Conservation (phyloP, 2,888 invertebrate species). For the Andricus curvator region DNA sequence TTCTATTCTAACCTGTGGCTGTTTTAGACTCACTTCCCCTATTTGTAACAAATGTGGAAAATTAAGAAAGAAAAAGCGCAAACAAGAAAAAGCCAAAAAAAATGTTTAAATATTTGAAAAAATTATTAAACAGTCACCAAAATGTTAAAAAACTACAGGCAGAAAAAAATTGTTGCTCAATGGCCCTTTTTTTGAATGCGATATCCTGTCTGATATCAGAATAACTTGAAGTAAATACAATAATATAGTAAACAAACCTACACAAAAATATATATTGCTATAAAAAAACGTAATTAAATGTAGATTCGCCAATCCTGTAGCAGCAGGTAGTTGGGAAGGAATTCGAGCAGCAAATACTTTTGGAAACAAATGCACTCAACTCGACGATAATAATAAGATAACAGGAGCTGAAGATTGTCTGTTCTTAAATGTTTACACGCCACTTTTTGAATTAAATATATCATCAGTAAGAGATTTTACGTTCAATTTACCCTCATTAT, state of each 20-base stretch:
- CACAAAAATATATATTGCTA: too few species aligned
- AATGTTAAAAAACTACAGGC: too few species aligned
- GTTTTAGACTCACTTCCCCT: too few species aligned
- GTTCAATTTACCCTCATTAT: not conserved
- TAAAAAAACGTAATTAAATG: not conserved
- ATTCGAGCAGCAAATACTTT: constrained; percentile 42
- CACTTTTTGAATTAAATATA: not conserved
- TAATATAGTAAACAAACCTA: too few species aligned
- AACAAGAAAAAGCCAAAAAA: not conserved
- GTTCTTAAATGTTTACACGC: constrained; percentile 11
- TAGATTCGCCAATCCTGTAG: constrained; percentile 44
- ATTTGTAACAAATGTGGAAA: too few species aligned
- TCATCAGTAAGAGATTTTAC: not conserved
- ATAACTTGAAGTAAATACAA: not conserved
- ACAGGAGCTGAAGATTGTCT: constrained; percentile 54
- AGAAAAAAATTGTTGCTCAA: too few species aligned
- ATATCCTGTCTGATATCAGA: too few species aligned
- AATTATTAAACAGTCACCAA: too few species aligned
- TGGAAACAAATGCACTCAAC: constrained; percentile 45
- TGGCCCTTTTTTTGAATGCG: too few species aligned
- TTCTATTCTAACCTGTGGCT: too few species aligned
- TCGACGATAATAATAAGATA: not conserved
- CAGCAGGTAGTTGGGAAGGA: constrained; percentile 46
- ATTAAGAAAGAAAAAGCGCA: too few species aligned
- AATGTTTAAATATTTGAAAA: not conserved